Evolutionary conservation across 2,113 vertebrate genomes (phyloP), one percentile per base, ranked within the genome.

Genomic region (Phrynosoma platyrhinos): DNA sequence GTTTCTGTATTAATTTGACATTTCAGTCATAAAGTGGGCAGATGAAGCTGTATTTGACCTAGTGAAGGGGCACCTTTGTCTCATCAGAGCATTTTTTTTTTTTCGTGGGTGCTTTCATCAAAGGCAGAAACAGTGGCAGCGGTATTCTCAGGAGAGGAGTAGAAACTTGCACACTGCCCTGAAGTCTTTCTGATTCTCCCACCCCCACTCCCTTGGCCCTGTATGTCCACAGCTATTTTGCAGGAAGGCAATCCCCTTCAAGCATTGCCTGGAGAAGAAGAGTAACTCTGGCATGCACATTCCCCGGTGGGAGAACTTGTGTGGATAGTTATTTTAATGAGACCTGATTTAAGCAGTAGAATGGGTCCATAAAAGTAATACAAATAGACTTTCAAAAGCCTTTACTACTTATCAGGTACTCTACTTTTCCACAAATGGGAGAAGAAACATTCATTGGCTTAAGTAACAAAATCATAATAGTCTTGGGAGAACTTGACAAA

Each of bases 291-390:
- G 94, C 93, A 95, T 93, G 92, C 92, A 89, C 91, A 94, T 95
- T 96, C 92, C 95, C 95, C 95, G 93, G 88, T 93, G 94, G 95
- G 92, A 94, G 92, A 94, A 95, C 90, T 94, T 93, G 90, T 93
- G 94, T 95, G 94, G 94, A 95, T 95, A 94, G 94, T 95, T 95
- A 95, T 96, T 95, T 95, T 95, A 95, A 95, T 95, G 94, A 96
- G 94, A 95, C 94, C 94, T 96, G 95, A 95, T 95, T 95, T 95
- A 96, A 95, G 93, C 94, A 95, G 94, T 96, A 94, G 94, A 95
- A 95, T 95, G 95, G 95, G 94, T 95, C 92, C 93, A 94, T 96
- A 95, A 95, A 94, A 94, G 93, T 95, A 96, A 96, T 95, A 94
- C 94, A 94, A 95, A 92, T 92, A 94, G 95, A 95, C 95, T 95